Conservation (phyloP, 2,888 invertebrate genomes). For the Agrotis segetum region DNA sequence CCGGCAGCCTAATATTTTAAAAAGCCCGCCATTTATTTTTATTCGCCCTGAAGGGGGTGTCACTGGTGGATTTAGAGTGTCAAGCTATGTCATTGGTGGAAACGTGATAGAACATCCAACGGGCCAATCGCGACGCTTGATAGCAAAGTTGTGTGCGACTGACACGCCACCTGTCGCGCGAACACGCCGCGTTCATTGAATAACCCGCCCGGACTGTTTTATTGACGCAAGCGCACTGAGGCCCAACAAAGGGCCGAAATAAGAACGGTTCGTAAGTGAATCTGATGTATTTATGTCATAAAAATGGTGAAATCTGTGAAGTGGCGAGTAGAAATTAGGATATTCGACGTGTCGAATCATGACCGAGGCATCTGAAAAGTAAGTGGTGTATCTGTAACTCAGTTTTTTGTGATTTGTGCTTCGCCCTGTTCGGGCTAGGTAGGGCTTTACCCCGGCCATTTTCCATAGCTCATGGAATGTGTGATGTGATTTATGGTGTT, state of each 20-base stretch:
- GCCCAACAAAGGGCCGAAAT: constrained; percentile 91
- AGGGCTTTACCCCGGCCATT: constrained; percentile 89
- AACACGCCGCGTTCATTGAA: constrained; percentile 87
- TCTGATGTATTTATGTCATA: constrained; percentile 94
- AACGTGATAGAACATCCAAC: constrained; percentile 60
- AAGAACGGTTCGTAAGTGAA: constrained; percentile 88
- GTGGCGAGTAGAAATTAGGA: constrained; percentile 96
- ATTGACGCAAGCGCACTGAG: constrained; percentile 89
- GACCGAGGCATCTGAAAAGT: constrained; percentile 98
- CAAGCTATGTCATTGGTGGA: constrained; percentile 77
- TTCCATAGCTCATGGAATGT: constrained; percentile 80
- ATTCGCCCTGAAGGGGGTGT: constrained; percentile 67
- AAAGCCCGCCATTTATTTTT: constrained; percentile 74
- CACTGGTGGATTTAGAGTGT: constrained; percentile 74
- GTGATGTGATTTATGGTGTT: constrained; percentile 75
- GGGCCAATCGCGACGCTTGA: constrained; percentile 75
- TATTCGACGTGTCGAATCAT: constrained; percentile 96
- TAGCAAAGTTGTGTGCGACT: constrained; percentile 77
- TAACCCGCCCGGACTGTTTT: constrained; percentile 87
- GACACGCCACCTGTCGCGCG: constrained; percentile 88
- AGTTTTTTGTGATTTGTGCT: constrained; percentile 78
- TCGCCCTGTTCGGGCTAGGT: constrained; percentile 84
- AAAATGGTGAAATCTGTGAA: constrained; percentile 96
- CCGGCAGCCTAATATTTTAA: constrained; percentile 73
- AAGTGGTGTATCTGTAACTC: constrained; percentile 89